Evolutionary conservation across 2,113 vertebrate genomes (phyloP).

Genomic region (Todiramphus chloris): DNA sequence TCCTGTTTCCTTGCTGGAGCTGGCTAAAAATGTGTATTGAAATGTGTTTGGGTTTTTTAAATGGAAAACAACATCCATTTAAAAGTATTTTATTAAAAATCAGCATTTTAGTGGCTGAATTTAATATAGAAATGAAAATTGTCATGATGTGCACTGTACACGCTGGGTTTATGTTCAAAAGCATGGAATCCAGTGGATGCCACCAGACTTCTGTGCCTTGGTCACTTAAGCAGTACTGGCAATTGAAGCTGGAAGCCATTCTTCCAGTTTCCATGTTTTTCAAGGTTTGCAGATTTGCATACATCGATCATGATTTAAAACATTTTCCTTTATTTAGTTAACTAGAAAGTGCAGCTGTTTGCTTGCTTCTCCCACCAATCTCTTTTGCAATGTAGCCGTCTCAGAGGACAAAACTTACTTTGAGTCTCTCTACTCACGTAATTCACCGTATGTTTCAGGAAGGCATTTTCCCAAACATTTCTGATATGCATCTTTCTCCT

Average conservation of each 20-base stretch:
- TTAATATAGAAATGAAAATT: background rate
- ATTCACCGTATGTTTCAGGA: constrained; percentile 34
- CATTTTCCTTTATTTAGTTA: constrained; percentile 62
- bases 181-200: background rate
- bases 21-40: background rate
- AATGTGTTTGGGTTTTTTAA: background rate
- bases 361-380: constrained; percentile 21
- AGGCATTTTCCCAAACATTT: background rate
- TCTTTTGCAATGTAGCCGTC: background rate
- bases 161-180: background rate
- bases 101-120: background rate
- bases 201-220: background rate
- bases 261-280: constrained; percentile 33
- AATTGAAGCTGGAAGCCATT: constrained; percentile 15
- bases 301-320: constrained; percentile 49
- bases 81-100: background rate
- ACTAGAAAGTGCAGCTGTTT: constrained; percentile 58
- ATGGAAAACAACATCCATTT: background rate
- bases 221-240: background rate
- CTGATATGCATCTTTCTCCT: background rate
- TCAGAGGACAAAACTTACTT: constrained; percentile 38
- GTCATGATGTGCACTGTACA: background rate
- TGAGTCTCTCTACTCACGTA: background rate
- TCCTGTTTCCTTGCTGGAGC: constrained; percentile 7
- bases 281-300: background rate